phyloP scores from a whole-genome alignment of 2,797 vertebrate species.

The Sylvia borin region DNA sequence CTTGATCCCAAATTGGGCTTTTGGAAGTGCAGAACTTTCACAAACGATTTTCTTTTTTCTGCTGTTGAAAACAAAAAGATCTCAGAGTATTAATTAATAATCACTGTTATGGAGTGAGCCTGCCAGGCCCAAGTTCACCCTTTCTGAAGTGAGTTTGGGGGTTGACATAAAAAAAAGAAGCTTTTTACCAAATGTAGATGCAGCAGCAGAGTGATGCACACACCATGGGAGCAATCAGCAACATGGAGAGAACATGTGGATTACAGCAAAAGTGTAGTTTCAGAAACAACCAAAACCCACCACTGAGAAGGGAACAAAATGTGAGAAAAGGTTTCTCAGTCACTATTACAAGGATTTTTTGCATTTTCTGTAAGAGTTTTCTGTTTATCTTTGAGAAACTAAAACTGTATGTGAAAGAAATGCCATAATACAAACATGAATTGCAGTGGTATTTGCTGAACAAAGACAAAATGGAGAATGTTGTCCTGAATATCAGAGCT shows the following conservation, averaged over 20 bases:
- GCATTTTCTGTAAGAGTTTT: not conserved
- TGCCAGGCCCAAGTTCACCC: not conserved
- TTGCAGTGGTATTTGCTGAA: not conserved
- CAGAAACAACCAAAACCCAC: not conserved
- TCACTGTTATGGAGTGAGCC: not conserved
- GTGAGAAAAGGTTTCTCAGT: not conserved
- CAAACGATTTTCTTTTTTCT: not conserved
- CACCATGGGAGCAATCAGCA: not conserved
- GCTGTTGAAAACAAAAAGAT: not conserved
- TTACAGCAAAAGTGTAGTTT: not conserved
- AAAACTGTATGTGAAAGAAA: not conserved
- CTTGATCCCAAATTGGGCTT: not conserved
- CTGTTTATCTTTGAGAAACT: not conserved
- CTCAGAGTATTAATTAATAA: not conserved
- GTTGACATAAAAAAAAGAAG: not conserved
- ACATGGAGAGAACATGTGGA: not conserved
- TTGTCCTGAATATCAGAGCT: not conserved
- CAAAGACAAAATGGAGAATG: not conserved
- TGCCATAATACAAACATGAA: not conserved
- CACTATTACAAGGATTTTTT: not conserved
- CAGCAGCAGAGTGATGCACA: not conserved
- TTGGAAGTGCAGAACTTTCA: not conserved
- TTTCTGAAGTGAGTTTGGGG: not conserved
- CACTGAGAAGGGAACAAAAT: not conserved
- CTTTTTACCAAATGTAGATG: not conserved